A percentile compares a stretch with the other conserved stretches of the same genome.
phyloP scores from a whole-genome alignment of 2,797 vertebrate species.

The Melopsittacus undulatus region DNA sequence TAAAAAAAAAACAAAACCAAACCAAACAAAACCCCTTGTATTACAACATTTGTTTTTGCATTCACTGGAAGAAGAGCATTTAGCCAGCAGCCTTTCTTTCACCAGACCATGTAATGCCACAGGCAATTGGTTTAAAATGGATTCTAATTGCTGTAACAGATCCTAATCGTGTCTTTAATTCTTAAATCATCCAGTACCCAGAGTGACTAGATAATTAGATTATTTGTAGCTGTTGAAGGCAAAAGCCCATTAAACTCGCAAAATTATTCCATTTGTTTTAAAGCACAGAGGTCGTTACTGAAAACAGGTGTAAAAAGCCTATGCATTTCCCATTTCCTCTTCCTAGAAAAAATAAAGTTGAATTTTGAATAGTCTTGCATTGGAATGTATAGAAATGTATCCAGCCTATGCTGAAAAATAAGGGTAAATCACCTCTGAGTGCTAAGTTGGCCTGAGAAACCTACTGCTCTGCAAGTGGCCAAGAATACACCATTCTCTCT shows the following conservation, averaged over 20 bases:
- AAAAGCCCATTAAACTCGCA: slow-evolving; percentile 43
- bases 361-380: neutral
- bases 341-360: neutral
- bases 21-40: neutral
- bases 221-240: slow-evolving; percentile 59
- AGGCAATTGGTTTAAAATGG: slow-evolving; percentile 59
- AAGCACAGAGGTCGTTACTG: slow-evolving; percentile 17
- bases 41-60: neutral
- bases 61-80: slow-evolving; percentile 1
- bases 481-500: neutral
- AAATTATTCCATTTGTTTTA: slow-evolving; percentile 50
- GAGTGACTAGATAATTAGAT: slow-evolving; percentile 51
- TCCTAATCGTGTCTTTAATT: slow-evolving; percentile 59
- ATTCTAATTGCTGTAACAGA: slow-evolving; percentile 65
- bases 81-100: slow-evolving; percentile 29
- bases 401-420: neutral
- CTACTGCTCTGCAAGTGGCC: neutral
- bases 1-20: neutral
- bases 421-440: neutral
- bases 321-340: neutral
- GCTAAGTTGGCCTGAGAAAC: neutral
- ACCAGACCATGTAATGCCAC: slow-evolving; percentile 29
- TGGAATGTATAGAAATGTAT: neutral
- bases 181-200: slow-evolving; percentile 50
- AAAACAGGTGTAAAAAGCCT: slow-evolving; percentile 26